Evolutionary conservation across 2,113 vertebrate genomes (phyloP).

Genomic region (Hippocampus barbouri): DNA sequence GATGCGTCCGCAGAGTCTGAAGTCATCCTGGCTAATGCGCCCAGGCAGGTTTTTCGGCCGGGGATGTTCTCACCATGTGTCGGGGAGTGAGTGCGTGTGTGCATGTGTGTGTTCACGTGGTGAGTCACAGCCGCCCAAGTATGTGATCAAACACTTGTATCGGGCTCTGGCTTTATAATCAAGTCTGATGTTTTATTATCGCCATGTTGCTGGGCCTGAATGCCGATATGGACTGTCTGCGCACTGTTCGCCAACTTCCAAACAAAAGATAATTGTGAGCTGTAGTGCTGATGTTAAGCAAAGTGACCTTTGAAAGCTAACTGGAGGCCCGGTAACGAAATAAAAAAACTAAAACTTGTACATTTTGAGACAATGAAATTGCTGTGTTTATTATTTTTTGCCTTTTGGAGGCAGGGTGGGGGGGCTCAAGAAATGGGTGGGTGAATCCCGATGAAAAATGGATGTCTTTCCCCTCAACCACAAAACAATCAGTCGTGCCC

Average conservation of each 20-base stretch:
- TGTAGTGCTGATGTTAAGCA: not conserved
- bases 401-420: too few relatives aligned
- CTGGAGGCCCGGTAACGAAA: too few relatives aligned
- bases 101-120: conserved; percentile 22
- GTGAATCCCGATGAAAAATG: too few relatives aligned
- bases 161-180: conserved; percentile 44
- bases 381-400: too few relatives aligned
- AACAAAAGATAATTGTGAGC: not conserved
- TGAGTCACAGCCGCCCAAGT: conserved; percentile 50
- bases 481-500: too few relatives aligned
- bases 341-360: too few relatives aligned
- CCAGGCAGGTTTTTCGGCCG: conserved; percentile 34
- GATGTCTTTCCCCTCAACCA: too few relatives aligned
- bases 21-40: conserved; percentile 50
- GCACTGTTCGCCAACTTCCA: not conserved
- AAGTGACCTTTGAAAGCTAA: not conserved
- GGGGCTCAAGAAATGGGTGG: too few relatives aligned
- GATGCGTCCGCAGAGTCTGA: conserved; percentile 49
- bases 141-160: conserved; percentile 57
- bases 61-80: conserved; percentile 31
- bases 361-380: too few relatives aligned
- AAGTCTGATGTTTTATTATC: conserved; percentile 51
- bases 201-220: conserved; percentile 29
- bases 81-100: not conserved
- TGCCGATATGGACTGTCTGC: conserved; percentile 20